Percentiles rank a stretch among this genome's conserved stretches.
phyloP scores from a whole-genome alignment of 2,888 invertebrate species.

The Drosophila cognata region DNA sequence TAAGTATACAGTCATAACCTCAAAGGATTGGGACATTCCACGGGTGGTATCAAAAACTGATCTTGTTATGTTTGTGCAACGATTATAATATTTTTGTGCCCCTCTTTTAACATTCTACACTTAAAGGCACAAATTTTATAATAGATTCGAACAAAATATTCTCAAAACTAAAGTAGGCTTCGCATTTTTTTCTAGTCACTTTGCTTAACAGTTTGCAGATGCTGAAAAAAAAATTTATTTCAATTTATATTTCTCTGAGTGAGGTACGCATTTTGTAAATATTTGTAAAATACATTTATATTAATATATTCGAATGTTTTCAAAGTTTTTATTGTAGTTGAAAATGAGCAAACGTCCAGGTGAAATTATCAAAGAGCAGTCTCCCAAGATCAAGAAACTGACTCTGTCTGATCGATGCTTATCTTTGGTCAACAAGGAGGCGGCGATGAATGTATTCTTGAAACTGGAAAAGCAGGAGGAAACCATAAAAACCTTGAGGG shows the following conservation, averaged over 20 bases:
- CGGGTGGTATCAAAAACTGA: background rate
- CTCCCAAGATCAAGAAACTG: background rate
- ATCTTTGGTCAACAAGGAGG: too few relatives aligned
- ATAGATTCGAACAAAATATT: background rate
- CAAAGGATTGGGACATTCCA: background rate
- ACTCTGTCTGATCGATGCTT: too few relatives aligned
- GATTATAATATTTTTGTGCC: background rate
- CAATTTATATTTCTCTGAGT: background rate
- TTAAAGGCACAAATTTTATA: background rate
- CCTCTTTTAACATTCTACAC: background rate
- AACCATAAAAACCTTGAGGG: rapidly evolving
- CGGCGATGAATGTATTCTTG: too few relatives aligned
- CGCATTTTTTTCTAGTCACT: background rate
- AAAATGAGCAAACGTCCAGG: background rate
- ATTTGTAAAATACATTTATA: background rate
- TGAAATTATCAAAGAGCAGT: rapidly evolving
- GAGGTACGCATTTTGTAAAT: background rate
- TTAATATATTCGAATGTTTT: background rate
- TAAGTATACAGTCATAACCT: background rate
- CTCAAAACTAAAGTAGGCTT: background rate
- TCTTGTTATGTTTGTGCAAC: background rate
- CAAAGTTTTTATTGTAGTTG: too few relatives aligned
- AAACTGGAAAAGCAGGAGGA: too few relatives aligned
- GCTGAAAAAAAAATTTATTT: background rate
- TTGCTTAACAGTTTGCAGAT: background rate